Percentiles rank a stretch among this genome's conserved stretches.
phyloP scores from a whole-genome alignment of 2,888 invertebrate genomes.

The Chalcosyrphus nemorum region DNA sequence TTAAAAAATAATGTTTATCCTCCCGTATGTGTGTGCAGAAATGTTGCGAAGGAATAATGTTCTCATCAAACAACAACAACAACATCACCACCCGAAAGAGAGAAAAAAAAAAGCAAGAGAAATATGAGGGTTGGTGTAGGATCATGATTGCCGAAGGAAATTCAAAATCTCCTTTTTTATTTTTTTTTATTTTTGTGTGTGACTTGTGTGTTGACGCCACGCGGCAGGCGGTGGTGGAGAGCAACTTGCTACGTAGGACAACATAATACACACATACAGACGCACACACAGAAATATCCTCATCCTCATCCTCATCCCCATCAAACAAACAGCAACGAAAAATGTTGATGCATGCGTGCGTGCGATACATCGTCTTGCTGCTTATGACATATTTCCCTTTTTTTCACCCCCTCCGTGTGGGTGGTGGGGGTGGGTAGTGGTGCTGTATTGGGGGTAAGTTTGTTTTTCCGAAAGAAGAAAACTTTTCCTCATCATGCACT shows the following conservation, averaged over 20 bases:
- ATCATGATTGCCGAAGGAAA: constrained; percentile 63
- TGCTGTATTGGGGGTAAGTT: constrained; percentile 3
- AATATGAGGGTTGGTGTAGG: constrained; percentile 49
- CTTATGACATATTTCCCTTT: constrained; percentile 63
- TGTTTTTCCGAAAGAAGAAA: constrained; percentile 43
- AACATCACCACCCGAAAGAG: neutral
- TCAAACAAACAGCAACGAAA: constrained; percentile 51
- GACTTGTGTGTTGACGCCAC: constrained; percentile 38
- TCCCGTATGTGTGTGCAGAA: constrained; percentile 27
- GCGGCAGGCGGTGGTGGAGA: neutral
- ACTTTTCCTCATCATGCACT: constrained; percentile 34
- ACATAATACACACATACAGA: constrained; percentile 31
- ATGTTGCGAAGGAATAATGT: constrained; percentile 48
- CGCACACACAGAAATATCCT: neutral
- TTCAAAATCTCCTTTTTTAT: constrained; percentile 38
- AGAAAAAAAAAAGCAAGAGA: neutral
- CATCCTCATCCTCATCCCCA: constrained; percentile 2
- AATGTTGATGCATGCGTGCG: constrained; percentile 71
- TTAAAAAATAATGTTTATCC: constrained; percentile 71
- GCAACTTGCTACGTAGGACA: constrained; percentile 17
- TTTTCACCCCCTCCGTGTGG: constrained; percentile 10
- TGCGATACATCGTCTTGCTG: constrained; percentile 66
- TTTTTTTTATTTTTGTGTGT: too few relatives aligned
- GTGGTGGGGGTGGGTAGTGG: neutral
- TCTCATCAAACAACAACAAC: constrained; percentile 33